Base-by-base conservation (phyloP, 2,797 vertebrate genomes). In the Amphiprion clarkii region DNA sequence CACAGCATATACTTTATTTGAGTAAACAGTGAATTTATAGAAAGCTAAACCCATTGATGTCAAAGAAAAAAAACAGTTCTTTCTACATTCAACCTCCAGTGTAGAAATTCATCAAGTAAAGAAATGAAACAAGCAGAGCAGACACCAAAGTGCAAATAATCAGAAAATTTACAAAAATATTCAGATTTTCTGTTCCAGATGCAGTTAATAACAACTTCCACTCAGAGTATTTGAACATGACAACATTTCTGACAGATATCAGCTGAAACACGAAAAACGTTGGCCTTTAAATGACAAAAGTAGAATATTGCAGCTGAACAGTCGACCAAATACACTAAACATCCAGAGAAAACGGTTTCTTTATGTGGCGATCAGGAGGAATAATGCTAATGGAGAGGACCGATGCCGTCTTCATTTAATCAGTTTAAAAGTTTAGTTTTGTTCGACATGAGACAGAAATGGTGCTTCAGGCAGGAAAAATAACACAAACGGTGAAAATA, bases 1-100 rank as follows among this genome's bases (percentile, higher is more conserved):
- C 52, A 82, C 65, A 89, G 74, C 53, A 67, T 84, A 67, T 71
- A 60, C 74, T 91, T 89, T 84, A 88, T 87, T 87, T 79, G 67
- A 84, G 82, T 91, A 87, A 88, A 93, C 85, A 86, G 57, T 89
- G 71, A 92, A 65, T 87, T 87, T 73, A 90, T 89, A 93, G 61
- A 86, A 90, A 91, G 86, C 85, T 74, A 88, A 87, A 87, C 36
- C 44, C 60, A 79, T 78, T 67, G 64, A 7, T 71, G 51, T 81
- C 62, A 88, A 74, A 69, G 17, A 57, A 55, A 44, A 39, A 73
- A 31, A 25, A 56, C 67, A 73, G 78, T 27, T 46, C 6, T 73
- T 9, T 39, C 36, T 42, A 70, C 16, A 23, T 16, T n/a, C 48
- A 68, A 68, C 39, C 12, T 76, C 63, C 70, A 77, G 62, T 42